Conservation (phyloP, 2,113 vertebrate species). For the Pygoscelis antarcticus region DNA sequence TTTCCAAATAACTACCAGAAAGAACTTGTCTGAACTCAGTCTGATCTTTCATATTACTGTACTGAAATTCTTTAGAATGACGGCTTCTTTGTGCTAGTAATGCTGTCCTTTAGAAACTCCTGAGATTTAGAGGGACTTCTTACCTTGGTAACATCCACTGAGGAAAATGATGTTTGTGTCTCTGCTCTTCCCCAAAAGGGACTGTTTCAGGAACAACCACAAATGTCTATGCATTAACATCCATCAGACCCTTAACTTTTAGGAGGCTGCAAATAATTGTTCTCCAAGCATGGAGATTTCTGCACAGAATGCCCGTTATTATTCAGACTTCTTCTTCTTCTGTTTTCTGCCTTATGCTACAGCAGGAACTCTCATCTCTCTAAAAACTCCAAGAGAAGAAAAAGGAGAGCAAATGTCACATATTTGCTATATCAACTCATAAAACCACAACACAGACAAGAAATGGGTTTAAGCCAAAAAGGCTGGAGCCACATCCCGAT, state of each 20-base stretch:
- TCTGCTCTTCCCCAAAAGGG: background rate
- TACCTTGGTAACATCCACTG: background rate
- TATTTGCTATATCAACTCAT: slow-evolving; percentile 68
- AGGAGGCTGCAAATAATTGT: slow-evolving; percentile 12
- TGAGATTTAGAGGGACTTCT: background rate
- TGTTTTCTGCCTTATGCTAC: slow-evolving; percentile 23
- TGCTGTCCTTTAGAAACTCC: background rate
- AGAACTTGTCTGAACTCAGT: background rate
- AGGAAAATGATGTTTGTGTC: background rate
- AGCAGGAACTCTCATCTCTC: background rate
- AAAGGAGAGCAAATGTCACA: slow-evolving; percentile 65
- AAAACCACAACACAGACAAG: slow-evolving; percentile 63
- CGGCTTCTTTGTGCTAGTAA: background rate
- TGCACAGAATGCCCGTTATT: background rate
- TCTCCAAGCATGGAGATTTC: background rate
- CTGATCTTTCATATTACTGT: background rate
- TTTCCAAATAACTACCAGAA: background rate
- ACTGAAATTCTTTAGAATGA: background rate
- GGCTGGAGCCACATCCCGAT: slow-evolving; percentile 27
- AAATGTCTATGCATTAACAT: background rate
- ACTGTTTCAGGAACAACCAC: background rate
- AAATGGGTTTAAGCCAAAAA: slow-evolving; percentile 49
- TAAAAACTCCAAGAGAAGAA: slow-evolving; percentile 35
- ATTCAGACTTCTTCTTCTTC: background rate
- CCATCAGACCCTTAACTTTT: slow-evolving; percentile 21